Evolutionary conservation across 2,888 invertebrate species (phyloP).

Genomic region (Aplocera efformata): DNA sequence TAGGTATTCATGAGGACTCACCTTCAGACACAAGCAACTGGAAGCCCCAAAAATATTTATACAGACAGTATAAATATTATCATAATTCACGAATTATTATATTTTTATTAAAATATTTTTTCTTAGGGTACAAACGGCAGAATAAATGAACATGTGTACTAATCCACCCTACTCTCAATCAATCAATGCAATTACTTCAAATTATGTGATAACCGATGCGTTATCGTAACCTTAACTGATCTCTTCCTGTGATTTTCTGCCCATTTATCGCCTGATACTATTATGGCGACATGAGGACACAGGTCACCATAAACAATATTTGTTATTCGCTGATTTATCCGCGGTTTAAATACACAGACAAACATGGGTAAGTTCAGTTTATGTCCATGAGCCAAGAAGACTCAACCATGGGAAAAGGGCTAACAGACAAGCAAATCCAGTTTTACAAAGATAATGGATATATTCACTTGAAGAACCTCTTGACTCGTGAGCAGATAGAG

Average conservation of each 20-base stretch:
- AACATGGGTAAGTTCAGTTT: constrained; percentile 5
- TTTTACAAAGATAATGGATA: constrained; percentile 78
- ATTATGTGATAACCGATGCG: not conserved
- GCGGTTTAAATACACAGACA: constrained; percentile 13
- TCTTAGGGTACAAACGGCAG: too few relatives aligned
- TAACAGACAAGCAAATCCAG: constrained; percentile 66
- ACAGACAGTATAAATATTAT: too few relatives aligned
- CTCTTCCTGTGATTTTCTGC: not conserved
- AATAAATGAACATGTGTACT: too few relatives aligned
- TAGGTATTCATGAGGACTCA: too few relatives aligned
- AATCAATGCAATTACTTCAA: too few relatives aligned
- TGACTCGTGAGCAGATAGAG: constrained; percentile 61
- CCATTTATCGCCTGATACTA: not conserved
- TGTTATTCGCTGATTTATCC: constrained; percentile 2
- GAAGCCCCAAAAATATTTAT: too few relatives aligned
- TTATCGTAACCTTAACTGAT: not conserved
- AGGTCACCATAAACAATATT: constrained; percentile 18
- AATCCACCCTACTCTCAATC: too few relatives aligned
- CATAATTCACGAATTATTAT: too few relatives aligned
- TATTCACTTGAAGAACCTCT: constrained; percentile 68
- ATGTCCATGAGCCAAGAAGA: not conserved
- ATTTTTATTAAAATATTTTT: too few relatives aligned
- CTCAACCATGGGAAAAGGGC: constrained; percentile 37
- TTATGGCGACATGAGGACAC: constrained; percentile 2
- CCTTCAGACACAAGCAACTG: too few relatives aligned